Conservation (phyloP, 2,113 vertebrate genomes). For the Carassius carassius region DNA sequence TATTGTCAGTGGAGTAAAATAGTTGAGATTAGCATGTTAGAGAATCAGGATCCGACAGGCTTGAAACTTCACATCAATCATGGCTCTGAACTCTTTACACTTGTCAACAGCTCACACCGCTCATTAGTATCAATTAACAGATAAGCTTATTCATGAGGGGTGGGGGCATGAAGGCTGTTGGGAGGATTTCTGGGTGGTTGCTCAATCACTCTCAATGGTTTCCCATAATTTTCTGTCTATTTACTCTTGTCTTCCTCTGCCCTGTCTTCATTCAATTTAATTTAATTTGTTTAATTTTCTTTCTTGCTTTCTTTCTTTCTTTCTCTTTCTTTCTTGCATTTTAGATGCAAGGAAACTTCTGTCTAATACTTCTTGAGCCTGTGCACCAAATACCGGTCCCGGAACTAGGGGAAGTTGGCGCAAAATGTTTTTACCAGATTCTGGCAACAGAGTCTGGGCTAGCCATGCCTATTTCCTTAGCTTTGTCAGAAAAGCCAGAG, state of each 20-base stretch:
- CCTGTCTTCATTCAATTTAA: not conserved
- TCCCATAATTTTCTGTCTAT: not conserved
- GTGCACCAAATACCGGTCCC: not conserved
- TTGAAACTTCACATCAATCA: conserved; percentile 48
- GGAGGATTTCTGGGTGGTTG: conserved; percentile 29
- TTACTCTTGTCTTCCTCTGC: not conserved
- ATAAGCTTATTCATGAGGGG: conserved; percentile 34
- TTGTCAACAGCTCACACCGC: conserved; percentile 37
- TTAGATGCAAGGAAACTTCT: too few species aligned
- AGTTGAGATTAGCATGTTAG: not conserved
- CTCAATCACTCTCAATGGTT: not conserved
- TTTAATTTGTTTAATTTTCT: too few species aligned
- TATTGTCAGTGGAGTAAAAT: not conserved
- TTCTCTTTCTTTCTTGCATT: too few species aligned
- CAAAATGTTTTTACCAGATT: not conserved
- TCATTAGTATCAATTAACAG: conserved; percentile 53
- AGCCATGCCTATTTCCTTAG: not conserved
- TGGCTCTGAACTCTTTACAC: conserved; percentile 27
- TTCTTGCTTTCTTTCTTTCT: not conserved
- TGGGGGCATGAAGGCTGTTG: not conserved
- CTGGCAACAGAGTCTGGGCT: not conserved
- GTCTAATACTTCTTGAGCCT: not conserved
- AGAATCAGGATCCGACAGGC: conserved; percentile 2
- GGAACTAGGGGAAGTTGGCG: not conserved
- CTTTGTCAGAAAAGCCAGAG: not conserved